Evolutionary conservation across 1,140 invertebrate species (phyloP), one percentile per base, ranked within the genome.

Genomic region (Pseudobourletiella spinata): DNA sequence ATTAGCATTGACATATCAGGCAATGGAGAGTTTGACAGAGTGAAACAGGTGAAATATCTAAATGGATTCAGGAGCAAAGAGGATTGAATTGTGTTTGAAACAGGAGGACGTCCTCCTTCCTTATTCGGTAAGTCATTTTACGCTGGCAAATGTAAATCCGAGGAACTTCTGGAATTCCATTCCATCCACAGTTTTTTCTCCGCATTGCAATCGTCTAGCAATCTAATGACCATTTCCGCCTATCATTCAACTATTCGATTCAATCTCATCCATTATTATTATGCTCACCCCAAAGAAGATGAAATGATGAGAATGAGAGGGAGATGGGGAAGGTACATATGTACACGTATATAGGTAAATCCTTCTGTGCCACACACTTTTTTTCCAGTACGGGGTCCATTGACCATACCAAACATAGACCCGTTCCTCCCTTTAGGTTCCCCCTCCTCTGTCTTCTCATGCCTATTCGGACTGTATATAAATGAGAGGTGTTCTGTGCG

Each of bases 71-170:
- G 44, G 22, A 48, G 6, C 44, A 48, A 48, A 48, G 44, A 48
- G 44, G 44, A 48, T 48, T 48, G 44, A 48, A 48, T 48, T 48
- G 44, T 15, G 22, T 48, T 48, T 48, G 44, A 48, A 39, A 48
- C 44, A 48, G 44, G 44, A 48, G 44, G 44, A 48, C 44, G 44
- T 48, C 44, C 44, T 22, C 11, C 14, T 4, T 48, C 44, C 44
- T 48, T 48, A 15, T 48, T 15, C 14, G 44, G 44, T 11, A 48
- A 48, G 32, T 39, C 44, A 48, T 48, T 48, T 48, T 48, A 48
- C 44, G 44, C 14, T 39, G 32, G 32, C 32, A 22, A 48, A 48
- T 11, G 44, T 11, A 48, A 22, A 48, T 48, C 44, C 44, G 20
- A 18, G 18, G 6, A 48, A 48, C 44, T 48, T 48, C 44, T 48